A percentile compares a stretch with the other conserved stretches of the same genome.
Conservation (phyloP, 2,888 invertebrate genomes). For the Metacarcinus magister region DNA sequence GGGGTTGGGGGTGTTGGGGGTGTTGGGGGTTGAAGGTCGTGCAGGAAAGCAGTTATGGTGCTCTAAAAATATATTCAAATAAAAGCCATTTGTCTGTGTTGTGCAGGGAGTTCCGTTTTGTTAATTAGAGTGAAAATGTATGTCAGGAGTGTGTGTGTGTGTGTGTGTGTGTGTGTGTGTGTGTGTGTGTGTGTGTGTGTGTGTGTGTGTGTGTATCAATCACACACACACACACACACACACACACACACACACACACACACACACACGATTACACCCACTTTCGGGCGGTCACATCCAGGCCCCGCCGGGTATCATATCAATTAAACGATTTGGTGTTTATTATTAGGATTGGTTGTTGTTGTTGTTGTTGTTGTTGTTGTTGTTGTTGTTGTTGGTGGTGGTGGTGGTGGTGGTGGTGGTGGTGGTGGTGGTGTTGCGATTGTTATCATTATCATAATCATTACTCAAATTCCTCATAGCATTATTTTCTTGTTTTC, state of each 20-base stretch:
- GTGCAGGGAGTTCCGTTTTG: background rate
- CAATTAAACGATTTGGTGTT: background rate
- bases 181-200: no score
- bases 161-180: no score
- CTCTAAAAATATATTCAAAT: background rate
- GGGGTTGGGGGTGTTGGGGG: background rate
- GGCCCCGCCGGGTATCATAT: background rate
- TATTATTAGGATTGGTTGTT: background rate
- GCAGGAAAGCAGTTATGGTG: background rate
- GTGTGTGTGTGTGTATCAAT: no score
- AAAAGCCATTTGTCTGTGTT: background rate
- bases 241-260: background rate
- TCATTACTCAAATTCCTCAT: background rate
- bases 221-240: constrained; percentile 2
- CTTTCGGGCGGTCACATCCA: background rate
- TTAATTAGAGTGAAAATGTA: constrained; percentile 32
- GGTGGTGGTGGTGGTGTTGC: background rate
- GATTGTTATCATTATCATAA: background rate
- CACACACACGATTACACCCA: background rate
- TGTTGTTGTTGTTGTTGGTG: background rate
- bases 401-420: background rate
- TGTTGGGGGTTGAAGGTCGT: background rate
- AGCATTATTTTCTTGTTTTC: no score
- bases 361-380: background rate
- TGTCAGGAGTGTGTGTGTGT: constrained; percentile 44